Conservation (phyloP, 2,797 vertebrate genomes). For the Eurystomus glaucurus region DNA sequence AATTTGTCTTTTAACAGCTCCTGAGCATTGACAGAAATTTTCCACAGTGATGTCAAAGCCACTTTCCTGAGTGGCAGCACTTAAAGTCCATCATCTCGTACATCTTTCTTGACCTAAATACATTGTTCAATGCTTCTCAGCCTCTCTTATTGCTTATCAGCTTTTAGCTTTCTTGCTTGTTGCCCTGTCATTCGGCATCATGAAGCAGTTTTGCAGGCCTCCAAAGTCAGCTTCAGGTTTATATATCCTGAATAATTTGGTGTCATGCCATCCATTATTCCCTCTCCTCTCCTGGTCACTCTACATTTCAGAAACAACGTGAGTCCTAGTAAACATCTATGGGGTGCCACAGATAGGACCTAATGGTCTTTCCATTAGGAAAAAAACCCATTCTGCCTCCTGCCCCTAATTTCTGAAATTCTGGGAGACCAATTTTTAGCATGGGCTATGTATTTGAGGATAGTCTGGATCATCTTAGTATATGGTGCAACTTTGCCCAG, state of each 20-base stretch:
- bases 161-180: neutral
- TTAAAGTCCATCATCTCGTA: neutral
- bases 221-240: neutral
- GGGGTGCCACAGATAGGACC: neutral
- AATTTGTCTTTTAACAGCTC: too few relatives aligned
- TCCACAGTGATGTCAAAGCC: too few relatives aligned
- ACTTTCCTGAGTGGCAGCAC: too few relatives aligned
- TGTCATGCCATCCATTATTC: neutral
- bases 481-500: fast-evolving
- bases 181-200: neutral
- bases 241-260: neutral
- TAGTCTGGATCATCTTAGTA: fast-evolving
- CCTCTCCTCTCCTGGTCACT: fast-evolving
- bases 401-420: neutral
- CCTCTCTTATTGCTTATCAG: neutral
- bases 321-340: neutral
- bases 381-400: neutral
- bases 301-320: neutral
- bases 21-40: too few relatives aligned
- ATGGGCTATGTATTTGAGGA: fast-evolving
- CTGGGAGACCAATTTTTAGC: neutral
- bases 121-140: neutral
- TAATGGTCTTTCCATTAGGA: neutral
- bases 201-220: neutral
- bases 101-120: neutral